phyloP scores from a whole-genome alignment of 1,140 invertebrate species.

The Anagrus nilaparvatae region DNA sequence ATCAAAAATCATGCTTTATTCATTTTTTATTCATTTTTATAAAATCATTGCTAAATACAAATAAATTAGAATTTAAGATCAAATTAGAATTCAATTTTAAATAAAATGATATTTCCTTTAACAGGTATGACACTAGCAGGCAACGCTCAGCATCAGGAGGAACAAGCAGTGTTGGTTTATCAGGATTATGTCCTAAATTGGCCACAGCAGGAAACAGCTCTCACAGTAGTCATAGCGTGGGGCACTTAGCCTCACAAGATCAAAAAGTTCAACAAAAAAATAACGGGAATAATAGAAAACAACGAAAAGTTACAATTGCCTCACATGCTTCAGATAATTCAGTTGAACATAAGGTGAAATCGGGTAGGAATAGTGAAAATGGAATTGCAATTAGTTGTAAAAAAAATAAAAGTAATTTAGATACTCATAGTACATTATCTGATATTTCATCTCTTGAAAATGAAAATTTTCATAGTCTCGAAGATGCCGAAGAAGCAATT shows the following conservation, averaged over 20 bases:
- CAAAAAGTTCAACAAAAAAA: conserved; percentile 32
- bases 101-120: conserved; percentile 15
- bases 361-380: no score
- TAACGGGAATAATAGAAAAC: conserved; percentile 30
- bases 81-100: background rate
- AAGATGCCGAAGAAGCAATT: conserved; percentile 39
- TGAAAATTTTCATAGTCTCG: conserved; percentile 35
- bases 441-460: conserved; percentile 30
- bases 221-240: conserved; percentile 34
- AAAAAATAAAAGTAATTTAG: conserved; percentile 19
- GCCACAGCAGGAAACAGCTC: conserved; percentile 30
- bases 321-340: conserved; percentile 27
- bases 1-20: conserved; percentile 44
- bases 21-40: conserved; percentile 24
- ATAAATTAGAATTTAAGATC: background rate
- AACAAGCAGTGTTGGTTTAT: conserved; percentile 31
- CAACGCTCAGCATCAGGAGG: conserved; percentile 36
- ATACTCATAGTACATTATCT: conserved; percentile 27
- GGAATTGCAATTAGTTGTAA: no score
- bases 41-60: background rate
- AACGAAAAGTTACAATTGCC: conserved; percentile 35
- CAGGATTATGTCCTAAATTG: conserved; percentile 39
- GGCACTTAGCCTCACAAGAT: conserved; percentile 40
- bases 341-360: conserved; percentile 34
- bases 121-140: conserved; percentile 42